Percentiles rank a stretch among this genome's conserved stretches.
These are phyloP conservation scores for Albula goreensis DNA, from an alignment of 2,113 vertebrate species.

Conservation along the genomic window DNA sequence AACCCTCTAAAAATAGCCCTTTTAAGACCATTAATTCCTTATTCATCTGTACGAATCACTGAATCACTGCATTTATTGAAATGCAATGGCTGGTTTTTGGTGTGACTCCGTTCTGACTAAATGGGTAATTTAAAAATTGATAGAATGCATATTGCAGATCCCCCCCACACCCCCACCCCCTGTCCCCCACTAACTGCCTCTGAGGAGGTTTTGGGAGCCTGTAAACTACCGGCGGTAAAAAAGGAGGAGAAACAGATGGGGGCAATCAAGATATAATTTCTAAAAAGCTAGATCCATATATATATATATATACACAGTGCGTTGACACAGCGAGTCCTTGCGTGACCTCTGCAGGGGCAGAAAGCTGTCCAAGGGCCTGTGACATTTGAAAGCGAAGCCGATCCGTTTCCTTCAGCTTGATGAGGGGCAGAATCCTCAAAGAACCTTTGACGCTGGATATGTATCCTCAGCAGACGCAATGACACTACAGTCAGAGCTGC, in stretches of 20 bases:
- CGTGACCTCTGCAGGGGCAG: not conserved
- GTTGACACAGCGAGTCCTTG: slow-evolving; percentile 20
- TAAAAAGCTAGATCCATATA: slow-evolving; percentile 42
- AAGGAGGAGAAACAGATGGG: slow-evolving; percentile 58
- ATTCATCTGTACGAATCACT: slow-evolving; percentile 48
- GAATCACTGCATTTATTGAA: slow-evolving; percentile 49
- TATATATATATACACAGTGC: slow-evolving; percentile 21
- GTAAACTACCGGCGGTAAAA: slow-evolving; percentile 46
- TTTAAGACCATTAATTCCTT: slow-evolving; percentile 52
- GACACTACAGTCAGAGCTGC: slow-evolving; percentile 46
- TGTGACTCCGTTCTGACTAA: slow-evolving; percentile 40
- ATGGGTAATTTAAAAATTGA: slow-evolving; percentile 61
- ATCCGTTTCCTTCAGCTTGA: slow-evolving; percentile 37
- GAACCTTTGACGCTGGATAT: slow-evolving; percentile 6
- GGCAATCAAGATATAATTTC: slow-evolving; percentile 54
- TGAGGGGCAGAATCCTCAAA: slow-evolving; percentile 33
- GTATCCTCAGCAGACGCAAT: slow-evolving; percentile 53
- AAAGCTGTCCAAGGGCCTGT: slow-evolving; percentile 8
- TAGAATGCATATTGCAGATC: slow-evolving; percentile 43
- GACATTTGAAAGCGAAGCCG: slow-evolving; percentile 34
- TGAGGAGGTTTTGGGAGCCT: slow-evolving; percentile 31
- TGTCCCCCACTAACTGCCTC: not conserved
- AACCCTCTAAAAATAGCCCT: slow-evolving; percentile 37
- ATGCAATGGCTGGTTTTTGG: slow-evolving; percentile 41
- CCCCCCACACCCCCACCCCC: not conserved